Evolutionary conservation across 2,888 invertebrate genomes (phyloP), one percentile per base, ranked within the genome.

Genomic region (Isotomurus palustris): DNA sequence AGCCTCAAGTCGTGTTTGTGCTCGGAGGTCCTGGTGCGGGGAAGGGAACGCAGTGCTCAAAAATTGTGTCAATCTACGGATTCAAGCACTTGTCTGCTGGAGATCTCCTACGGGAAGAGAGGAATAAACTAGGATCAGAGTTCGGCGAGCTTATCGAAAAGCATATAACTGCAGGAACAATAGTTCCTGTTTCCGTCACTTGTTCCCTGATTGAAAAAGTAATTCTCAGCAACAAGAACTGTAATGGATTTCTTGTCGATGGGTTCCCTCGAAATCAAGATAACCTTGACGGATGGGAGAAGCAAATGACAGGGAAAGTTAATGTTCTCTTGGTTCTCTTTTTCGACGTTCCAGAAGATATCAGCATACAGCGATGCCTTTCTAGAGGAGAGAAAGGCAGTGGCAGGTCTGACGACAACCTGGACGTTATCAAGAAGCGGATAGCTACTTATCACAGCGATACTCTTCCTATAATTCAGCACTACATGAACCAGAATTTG

Each of bases 131-230:
- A 0, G 87, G 84, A 1, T 95, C 96, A 0, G 79, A 90, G 74
- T 90, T 82, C 74, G 90, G 95, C 0, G 88, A 91, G 67, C 81
- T 95, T 70, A 99, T 99, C 61, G 93, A 94, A 70, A 82, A 81
- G 51, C 90, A 92, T 75, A 96, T 99, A 55, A 82, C 81, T 49
- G 88, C 93, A 74, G 97, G 97, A 1, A 84, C 85, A 68, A 97
- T 97, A 68, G 99, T 99, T 2, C 99, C 99, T 1, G 99, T 99
- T 0, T 92, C 91, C 77, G 93, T 99, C 67, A 99, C 99, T n/a
- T 97, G 97, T 75, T 86, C 87, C 50, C 82, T 99, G n/a, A 77
- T 99, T 28, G 89, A 92, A 74, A 84, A 85, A 72, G 93, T 91
- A n/a, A 84, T n/a, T 40, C 6, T 14, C 6, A 14, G 14, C 19